phyloP scores from a whole-genome alignment of 23 tunicate species.

The Ascidia mentula region DNA sequence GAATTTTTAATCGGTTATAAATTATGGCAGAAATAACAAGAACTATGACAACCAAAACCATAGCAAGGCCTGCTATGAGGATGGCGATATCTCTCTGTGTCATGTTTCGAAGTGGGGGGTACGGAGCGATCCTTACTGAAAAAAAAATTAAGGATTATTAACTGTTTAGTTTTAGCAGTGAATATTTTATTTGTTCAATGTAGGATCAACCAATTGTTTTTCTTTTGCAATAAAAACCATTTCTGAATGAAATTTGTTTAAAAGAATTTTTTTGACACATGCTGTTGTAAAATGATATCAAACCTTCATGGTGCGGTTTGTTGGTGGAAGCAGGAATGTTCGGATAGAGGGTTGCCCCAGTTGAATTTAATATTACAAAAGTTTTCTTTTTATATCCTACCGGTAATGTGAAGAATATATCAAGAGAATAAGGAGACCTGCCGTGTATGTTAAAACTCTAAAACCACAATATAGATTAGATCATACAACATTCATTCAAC shows the following conservation, averaged over 20 bases:
- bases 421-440: not conserved
- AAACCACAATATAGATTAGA: not conserved
- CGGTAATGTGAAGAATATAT: not conserved
- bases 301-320: no score
- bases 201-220: no score
- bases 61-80: constrained; percentile 31
- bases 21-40: constrained; percentile 22
- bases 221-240: no score
- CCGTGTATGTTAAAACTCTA: not conserved
- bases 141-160: no score
- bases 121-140: not conserved
- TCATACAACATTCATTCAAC: not conserved
- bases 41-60: constrained; percentile 21
- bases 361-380: not conserved
- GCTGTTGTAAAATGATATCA: no score
- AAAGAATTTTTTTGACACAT: no score
- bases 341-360: no score
- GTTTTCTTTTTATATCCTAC: not conserved
- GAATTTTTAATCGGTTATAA: constrained; percentile 14
- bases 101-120: not conserved
- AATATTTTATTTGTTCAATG: no score
- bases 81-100: constrained; percentile 23
- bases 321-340: no score
- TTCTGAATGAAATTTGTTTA: no score
- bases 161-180: no score